These are phyloP conservation scores for Lepus townsendii DNA, from an alignment of 2,797 vertebrate genomes.

Conservation along the genomic window DNA sequence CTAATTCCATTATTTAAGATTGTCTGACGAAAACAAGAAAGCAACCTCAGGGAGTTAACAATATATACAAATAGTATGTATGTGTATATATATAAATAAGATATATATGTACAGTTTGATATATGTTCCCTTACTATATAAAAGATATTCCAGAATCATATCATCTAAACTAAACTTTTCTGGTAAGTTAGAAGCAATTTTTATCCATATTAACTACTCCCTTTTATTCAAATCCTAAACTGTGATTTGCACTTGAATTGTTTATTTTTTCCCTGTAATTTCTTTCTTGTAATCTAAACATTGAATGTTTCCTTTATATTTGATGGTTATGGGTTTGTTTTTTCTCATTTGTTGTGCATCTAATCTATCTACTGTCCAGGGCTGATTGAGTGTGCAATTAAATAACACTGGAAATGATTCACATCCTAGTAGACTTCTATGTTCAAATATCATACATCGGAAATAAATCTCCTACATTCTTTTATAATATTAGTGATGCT, in stretches of 20 bases:
- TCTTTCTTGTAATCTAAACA: conserved; percentile 16
- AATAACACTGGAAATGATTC: background rate
- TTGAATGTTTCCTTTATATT: background rate
- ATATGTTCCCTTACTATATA: background rate
- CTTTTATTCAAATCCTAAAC: background rate
- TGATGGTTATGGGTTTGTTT: conserved; percentile 14
- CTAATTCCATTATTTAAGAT: background rate
- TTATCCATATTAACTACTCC: background rate
- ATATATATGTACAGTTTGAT: background rate
- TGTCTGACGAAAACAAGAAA: background rate
- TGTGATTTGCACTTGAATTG: background rate
- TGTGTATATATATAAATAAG: too few relatives aligned
- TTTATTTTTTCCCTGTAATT: background rate
- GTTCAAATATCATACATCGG: background rate
- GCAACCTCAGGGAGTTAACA: background rate
- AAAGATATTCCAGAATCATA: background rate
- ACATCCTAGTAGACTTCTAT: conserved; percentile 4
- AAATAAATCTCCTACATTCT: background rate
- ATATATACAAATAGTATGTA: background rate
- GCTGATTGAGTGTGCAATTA: conserved; percentile 11
- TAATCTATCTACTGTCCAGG: background rate
- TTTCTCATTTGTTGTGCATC: background rate
- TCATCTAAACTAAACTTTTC: background rate
- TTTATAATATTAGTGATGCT: background rate
- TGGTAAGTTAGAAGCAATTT: conserved; percentile 33